Conservation (phyloP, 1,140 invertebrate species). For the Trialeurodes vaporariorum region DNA sequence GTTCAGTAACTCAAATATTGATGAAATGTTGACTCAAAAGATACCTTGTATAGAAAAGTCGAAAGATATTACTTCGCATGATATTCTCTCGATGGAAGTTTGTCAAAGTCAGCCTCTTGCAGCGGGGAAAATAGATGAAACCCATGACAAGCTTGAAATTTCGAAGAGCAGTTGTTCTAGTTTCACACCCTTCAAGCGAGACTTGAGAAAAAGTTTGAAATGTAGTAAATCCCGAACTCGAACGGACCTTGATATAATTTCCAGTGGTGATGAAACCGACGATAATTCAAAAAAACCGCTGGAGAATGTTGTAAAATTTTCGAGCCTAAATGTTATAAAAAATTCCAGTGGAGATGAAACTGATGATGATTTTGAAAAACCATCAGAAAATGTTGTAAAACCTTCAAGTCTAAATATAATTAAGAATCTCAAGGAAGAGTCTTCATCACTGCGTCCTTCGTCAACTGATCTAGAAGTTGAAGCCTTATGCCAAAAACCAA, state of each 20-base stretch:
- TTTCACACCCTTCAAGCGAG: too few species aligned
- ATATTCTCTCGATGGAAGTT: background rate
- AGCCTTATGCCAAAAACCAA: background rate
- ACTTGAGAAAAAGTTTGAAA: too few species aligned
- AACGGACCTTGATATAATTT: background rate
- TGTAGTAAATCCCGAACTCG: too few species aligned
- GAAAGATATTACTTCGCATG: background rate
- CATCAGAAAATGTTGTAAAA: background rate
- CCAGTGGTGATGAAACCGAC: background rate
- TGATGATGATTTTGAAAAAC: background rate
- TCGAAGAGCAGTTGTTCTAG: too few species aligned
- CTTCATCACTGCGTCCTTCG: background rate
- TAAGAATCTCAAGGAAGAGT: background rate
- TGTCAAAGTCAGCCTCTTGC: background rate
- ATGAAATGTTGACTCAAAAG: background rate
- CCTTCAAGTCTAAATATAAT: too few species aligned
- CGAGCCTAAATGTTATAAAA: too few species aligned
- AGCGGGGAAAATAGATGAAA: background rate
- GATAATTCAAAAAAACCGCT: background rate
- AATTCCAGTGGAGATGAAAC: background rate
- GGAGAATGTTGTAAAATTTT: background rate
- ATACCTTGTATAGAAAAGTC: too few species aligned
- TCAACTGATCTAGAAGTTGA: background rate
- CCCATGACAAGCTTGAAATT: too few species aligned
- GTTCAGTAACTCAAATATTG: background rate